phyloP scores from a whole-genome alignment of 2,888 invertebrate species.

The Leptogaster cylindrica region DNA sequence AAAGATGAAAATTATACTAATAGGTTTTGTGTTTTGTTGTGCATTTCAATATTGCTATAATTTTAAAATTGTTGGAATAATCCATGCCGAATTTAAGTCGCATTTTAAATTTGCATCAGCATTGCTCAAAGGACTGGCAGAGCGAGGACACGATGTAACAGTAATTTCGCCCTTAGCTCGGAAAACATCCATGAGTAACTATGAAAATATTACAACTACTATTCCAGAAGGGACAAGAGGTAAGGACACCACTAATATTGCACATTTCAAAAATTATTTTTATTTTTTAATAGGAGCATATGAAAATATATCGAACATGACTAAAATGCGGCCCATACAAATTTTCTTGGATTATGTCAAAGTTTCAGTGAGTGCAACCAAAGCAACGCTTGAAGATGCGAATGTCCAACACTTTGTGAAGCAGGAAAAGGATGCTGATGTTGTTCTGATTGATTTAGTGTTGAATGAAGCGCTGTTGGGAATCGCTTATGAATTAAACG shows the following conservation, averaged over 20 bases:
- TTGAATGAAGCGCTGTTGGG: conserved; percentile 59
- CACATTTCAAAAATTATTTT: too few species aligned
- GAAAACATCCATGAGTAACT: conserved; percentile 52
- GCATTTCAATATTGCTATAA: not conserved
- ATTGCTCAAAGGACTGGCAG: conserved; percentile 55
- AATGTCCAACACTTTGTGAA: conserved; percentile 2
- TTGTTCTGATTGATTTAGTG: conserved; percentile 59
- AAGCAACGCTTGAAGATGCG: not conserved
- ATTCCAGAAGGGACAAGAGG: conserved; percentile 18
- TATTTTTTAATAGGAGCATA: too few species aligned
- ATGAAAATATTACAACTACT: conserved; percentile 52
- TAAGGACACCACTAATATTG: too few species aligned
- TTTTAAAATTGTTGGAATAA: conserved; percentile 20
- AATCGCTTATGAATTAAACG: conserved; percentile 51
- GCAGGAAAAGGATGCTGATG: conserved; percentile 59
- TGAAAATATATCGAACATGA: not conserved
- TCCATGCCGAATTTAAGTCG: conserved; percentile 43
- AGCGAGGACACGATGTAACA: conserved; percentile 58
- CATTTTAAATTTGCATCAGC: conserved; percentile 55
- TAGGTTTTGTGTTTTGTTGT: not conserved
- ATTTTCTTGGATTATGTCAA: not conserved
- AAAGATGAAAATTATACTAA: too few species aligned
- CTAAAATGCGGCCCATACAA: not conserved
- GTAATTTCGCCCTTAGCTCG: conserved; percentile 55
- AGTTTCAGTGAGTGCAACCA: not conserved